A percentile compares a stretch with the other conserved stretches of the same genome.
These are phyloP conservation scores for Chrysomallon squamiferum DNA, from an alignment of 1,140 invertebrate species.

Conservation along the genomic window DNA sequence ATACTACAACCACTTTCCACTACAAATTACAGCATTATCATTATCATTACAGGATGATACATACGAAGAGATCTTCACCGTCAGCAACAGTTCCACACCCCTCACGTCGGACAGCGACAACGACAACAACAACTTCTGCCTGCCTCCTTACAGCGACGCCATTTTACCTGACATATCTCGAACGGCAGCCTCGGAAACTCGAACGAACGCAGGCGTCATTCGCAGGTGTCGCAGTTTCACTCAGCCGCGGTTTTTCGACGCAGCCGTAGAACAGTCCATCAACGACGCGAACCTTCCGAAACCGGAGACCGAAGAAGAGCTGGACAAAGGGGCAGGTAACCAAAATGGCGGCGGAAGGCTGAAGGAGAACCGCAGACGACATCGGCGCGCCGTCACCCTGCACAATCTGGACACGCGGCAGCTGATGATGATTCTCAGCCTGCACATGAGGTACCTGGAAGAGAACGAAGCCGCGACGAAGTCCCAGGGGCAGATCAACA, in stretches of 20 bases:
- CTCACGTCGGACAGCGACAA: constrained; percentile 29
- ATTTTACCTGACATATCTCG: background rate
- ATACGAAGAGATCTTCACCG: constrained; percentile 49
- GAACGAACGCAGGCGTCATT: constrained; percentile 3
- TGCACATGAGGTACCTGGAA: constrained; percentile 52
- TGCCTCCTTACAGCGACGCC: constrained; percentile 27
- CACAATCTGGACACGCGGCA: constrained; percentile 51
- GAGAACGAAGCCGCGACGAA: constrained; percentile 26
- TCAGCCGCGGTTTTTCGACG: constrained; percentile 19
- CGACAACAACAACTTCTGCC: constrained; percentile 2
- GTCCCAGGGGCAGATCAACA: constrained; percentile 5
- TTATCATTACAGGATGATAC: constrained; percentile 45
- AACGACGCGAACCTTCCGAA: constrained; percentile 14
- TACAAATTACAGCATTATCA: no score
- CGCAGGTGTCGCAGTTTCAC: constrained; percentile 26
- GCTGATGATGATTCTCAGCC: constrained; percentile 49
- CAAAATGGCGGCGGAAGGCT: constrained; percentile 31
- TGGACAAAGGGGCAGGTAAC: background rate
- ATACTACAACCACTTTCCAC: no score
- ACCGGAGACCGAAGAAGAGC: constrained; percentile 1
- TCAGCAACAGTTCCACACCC: constrained; percentile 36
- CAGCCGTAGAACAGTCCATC: constrained; percentile 6
- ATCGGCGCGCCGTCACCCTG: constrained; percentile 45
- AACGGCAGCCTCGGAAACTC: constrained; percentile 8
- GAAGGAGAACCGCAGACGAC: constrained; percentile 43